A percentile compares a stretch with the other conserved stretches of the same genome.
These are phyloP conservation scores for Ennomos erosarius DNA, from an alignment of 2,888 invertebrate genomes.

Conservation along the genomic window DNA sequence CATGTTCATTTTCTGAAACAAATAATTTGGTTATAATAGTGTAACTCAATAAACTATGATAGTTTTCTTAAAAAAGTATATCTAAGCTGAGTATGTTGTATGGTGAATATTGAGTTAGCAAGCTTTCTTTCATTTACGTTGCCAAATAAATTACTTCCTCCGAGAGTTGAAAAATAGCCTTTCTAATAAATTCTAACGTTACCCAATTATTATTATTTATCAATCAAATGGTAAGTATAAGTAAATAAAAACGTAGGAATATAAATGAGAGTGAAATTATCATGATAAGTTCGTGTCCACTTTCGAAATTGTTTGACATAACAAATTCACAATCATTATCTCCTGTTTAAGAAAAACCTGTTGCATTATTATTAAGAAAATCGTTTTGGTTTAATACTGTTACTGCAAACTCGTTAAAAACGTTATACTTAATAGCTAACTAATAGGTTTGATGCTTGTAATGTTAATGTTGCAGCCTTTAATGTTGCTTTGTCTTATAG, in stretches of 20 bases:
- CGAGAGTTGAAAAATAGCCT: too few species aligned
- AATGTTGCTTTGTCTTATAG: too few species aligned
- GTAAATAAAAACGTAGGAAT: constrained; percentile 27
- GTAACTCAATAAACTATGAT: too few species aligned
- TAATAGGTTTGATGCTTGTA: too few species aligned
- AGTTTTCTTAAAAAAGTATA: too few species aligned
- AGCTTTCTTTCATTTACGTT: too few species aligned
- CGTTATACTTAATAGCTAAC: too few species aligned
- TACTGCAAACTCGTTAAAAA: constrained; percentile 25
- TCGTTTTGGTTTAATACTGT: constrained; percentile 46
- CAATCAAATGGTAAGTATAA: background rate
- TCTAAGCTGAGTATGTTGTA: too few species aligned
- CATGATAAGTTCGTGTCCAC: constrained; percentile 43
- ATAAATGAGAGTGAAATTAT: constrained; percentile 48
- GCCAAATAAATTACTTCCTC: too few species aligned
- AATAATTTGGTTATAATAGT: background rate
- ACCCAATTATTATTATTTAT: background rate
- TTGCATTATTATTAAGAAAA: constrained; percentile 40
- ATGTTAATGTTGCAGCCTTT: too few species aligned
- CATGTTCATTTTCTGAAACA: constrained; percentile 50
- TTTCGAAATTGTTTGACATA: constrained; percentile 48
- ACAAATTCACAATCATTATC: constrained; percentile 52
- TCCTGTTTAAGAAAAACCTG: constrained; percentile 48
- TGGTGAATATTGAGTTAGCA: too few species aligned
- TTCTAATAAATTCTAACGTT: too few species aligned